These are phyloP conservation scores for Pleuronectes platessa DNA, from an alignment of 2,113 vertebrate species.

Conservation along the genomic window DNA sequence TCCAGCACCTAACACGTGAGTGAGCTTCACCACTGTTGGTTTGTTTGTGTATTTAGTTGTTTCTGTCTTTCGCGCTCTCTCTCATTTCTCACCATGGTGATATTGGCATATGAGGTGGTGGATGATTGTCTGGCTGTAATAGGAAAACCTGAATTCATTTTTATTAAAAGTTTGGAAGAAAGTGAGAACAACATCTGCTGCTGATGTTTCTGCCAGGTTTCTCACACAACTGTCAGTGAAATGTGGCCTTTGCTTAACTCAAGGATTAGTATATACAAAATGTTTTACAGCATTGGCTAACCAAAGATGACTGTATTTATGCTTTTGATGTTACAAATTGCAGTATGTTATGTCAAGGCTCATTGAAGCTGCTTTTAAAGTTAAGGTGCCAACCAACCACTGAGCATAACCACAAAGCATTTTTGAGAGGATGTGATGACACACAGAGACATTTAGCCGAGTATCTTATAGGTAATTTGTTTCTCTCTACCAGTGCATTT, in stretches of 20 bases:
- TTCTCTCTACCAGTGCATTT: no score
- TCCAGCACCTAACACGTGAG: constrained; percentile 46
- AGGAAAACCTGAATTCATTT: constrained; percentile 20
- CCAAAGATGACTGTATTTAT: constrained; percentile 1
- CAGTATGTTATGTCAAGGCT: not conserved
- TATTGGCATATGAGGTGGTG: not conserved
- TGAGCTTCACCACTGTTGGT: constrained; percentile 16
- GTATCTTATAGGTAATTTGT: not conserved
- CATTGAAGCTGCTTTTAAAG: constrained; percentile 9
- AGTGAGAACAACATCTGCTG: constrained; percentile 28
- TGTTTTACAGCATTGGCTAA: constrained; percentile 27
- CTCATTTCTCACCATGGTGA: constrained; percentile 2
- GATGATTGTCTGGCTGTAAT: not conserved
- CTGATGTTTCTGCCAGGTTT: constrained; percentile 11
- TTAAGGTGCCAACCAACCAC: constrained; percentile 1
- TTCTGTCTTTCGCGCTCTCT: constrained; percentile 2
- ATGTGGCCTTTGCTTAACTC: not conserved
- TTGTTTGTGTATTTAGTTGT: not conserved
- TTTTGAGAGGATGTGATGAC: constrained; percentile 65
- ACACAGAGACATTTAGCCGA: constrained; percentile 23
- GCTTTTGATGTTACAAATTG: not conserved
- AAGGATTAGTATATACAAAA: not conserved
- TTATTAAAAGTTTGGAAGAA: not conserved
- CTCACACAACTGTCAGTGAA: not conserved
- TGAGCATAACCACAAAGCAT: constrained; percentile 17